These are phyloP conservation scores for Catonia carolina DNA, from an alignment of 2,888 invertebrate genomes.

Conservation along the genomic window DNA sequence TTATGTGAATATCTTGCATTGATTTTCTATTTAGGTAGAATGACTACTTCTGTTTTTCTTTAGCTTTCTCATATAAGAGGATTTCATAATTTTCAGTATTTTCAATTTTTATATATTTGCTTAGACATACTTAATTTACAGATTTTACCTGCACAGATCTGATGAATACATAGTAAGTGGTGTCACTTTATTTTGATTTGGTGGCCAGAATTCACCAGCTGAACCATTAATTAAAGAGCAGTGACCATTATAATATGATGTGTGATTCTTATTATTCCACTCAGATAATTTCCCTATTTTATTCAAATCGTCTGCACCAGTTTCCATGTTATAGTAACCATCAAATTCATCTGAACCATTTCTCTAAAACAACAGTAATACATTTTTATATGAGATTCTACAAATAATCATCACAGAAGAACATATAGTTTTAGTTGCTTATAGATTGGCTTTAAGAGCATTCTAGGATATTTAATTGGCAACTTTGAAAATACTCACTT, in stretches of 20 bases:
- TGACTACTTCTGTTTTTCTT: too few species aligned
- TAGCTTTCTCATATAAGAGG: too few species aligned
- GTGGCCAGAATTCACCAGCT: conserved; percentile 73
- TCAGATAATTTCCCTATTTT: conserved; percentile 60
- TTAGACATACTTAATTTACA: background rate
- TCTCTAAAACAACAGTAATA: conserved; percentile 48
- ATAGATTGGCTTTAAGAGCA: too few species aligned
- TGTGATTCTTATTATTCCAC: conserved; percentile 63
- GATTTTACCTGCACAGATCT: conserved; percentile 32
- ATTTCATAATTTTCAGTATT: too few species aligned
- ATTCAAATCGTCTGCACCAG: conserved; percentile 54
- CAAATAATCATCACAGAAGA: background rate
- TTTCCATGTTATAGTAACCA: conserved; percentile 69
- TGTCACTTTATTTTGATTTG: conserved; percentile 52
- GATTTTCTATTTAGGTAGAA: too few species aligned
- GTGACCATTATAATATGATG: conserved; percentile 46
- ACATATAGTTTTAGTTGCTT: too few species aligned
- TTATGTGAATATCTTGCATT: too few species aligned
- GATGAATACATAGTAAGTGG: conserved; percentile 41
- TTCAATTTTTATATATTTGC: too few species aligned
- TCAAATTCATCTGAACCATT: conserved; percentile 68
- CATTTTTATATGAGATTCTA: too few species aligned
- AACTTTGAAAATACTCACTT: too few species aligned
- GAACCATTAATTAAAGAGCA: conserved; percentile 63
- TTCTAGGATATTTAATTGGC: too few species aligned